Evolutionary conservation across 2,113 vertebrate species (phyloP).

Genomic region (Gavia stellata): DNA sequence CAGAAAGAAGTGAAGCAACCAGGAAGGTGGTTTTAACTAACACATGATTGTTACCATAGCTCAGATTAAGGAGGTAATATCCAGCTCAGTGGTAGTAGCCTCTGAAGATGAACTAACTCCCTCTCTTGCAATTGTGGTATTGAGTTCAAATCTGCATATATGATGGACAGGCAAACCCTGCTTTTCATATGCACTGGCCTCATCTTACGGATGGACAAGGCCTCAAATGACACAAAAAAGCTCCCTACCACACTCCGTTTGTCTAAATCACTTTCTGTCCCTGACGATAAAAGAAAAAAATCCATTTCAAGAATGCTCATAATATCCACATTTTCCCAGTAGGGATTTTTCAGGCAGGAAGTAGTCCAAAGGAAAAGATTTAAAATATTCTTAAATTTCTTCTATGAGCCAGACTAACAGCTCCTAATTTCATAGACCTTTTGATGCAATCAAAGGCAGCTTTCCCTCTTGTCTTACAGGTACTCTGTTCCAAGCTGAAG

Average conservation of each 20-base stretch:
- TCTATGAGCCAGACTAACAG: conserved; percentile 9
- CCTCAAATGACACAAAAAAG: conserved; percentile 17
- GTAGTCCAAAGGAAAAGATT: conserved; percentile 30
- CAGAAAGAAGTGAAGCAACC: neutral
- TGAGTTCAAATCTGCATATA: conserved; percentile 50
- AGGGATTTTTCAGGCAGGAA: conserved; percentile 43
- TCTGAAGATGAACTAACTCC: conserved; percentile 24
- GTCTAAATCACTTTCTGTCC: conserved; percentile 40
- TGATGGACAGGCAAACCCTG: conserved; percentile 34
- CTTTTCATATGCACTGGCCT: neutral
- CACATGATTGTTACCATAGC: neutral
- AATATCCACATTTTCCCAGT: conserved; percentile 16
- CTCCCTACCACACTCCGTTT: neutral
- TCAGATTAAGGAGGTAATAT: conserved; percentile 29
- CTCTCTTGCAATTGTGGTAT: neutral
- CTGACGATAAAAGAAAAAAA: conserved; percentile 37
- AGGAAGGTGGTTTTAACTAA: conserved; percentile 18
- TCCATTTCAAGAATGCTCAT: conserved; percentile 39
- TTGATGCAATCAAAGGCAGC: conserved; percentile 54
- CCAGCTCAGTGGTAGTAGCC: conserved; percentile 8
- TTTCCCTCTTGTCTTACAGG: conserved; percentile 45
- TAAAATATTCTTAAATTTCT: conserved; percentile 30
- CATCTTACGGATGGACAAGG: conserved; percentile 43
- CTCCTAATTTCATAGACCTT: conserved; percentile 42
- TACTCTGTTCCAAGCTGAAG: conserved; percentile 9